These are phyloP conservation scores for Folsomia manolachei DNA, from an alignment of 2,888 invertebrate species.

Conservation along the genomic window DNA sequence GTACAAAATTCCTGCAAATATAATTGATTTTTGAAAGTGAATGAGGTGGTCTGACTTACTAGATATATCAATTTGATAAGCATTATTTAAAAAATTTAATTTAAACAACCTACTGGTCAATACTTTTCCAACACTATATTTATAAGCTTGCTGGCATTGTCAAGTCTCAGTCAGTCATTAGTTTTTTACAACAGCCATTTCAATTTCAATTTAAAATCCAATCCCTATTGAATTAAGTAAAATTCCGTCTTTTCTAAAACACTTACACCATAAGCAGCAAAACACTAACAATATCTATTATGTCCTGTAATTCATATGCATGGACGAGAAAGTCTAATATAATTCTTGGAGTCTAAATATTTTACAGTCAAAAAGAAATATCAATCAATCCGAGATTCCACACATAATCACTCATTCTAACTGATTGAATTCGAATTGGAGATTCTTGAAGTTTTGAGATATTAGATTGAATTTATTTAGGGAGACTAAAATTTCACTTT, in stretches of 20 bases:
- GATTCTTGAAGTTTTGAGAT: not conserved
- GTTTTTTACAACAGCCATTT: too few species aligned
- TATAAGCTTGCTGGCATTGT: too few species aligned
- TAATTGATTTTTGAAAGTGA: not conserved
- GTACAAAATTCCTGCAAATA: not conserved
- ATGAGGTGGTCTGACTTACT: not conserved
- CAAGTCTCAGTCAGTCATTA: too few species aligned
- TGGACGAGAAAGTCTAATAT: too few species aligned
- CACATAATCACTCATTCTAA: not conserved
- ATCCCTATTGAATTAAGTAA: too few species aligned
- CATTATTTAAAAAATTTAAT: not conserved
- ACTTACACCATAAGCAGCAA: too few species aligned
- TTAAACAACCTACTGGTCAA: not conserved
- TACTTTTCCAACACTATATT: too few species aligned
- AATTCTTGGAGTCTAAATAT: not conserved
- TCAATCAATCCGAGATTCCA: not conserved
- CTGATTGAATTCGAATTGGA: not conserved
- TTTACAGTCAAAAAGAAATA: not conserved
- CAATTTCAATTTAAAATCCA: too few species aligned
- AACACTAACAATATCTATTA: too few species aligned
- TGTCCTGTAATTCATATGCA: too few species aligned
- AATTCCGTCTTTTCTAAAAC: too few species aligned
- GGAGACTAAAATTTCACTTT: slow-evolving; percentile 8
- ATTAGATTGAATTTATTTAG: not conserved
- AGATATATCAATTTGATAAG: not conserved